phyloP scores from a whole-genome alignment of 2,113 vertebrate genomes.

The Columba janthina region DNA sequence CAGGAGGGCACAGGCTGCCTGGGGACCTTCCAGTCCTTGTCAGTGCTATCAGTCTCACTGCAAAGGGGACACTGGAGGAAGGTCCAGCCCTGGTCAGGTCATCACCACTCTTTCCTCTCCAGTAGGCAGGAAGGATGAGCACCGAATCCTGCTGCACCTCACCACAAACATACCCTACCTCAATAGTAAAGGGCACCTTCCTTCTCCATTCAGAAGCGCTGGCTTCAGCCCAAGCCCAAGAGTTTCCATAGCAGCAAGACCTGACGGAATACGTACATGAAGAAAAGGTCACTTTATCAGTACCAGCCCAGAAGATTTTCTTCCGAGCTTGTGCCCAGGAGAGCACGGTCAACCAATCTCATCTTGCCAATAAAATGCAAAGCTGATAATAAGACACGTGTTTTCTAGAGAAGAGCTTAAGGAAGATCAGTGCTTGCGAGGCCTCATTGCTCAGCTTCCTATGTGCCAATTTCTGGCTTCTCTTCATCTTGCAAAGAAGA shows the following conservation, averaged over 20 bases:
- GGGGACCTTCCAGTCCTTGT: neutral
- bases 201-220: neutral
- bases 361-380: too few relatives aligned
- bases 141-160: neutral
- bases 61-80: neutral
- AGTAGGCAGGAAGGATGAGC: neutral
- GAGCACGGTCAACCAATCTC: neutral
- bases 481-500: neutral
- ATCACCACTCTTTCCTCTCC: neutral
- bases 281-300: conserved; percentile 38
- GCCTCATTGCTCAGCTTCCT: neutral
- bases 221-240: neutral
- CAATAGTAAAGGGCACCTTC: neutral
- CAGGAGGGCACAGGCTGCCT: neutral
- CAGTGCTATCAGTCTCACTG: neutral
- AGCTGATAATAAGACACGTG: neutral
- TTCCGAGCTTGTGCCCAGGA: neutral
- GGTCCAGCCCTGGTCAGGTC: neutral
- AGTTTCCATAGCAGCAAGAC: conserved; percentile 23
- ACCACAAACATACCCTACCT: neutral
- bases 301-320: neutral
- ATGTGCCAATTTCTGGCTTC: neutral
- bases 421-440: neutral
- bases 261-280: neutral
- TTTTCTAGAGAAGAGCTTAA: neutral